Base-by-base conservation (phyloP, 2,888 invertebrate species). In the Sarcophaga caerulescens region DNA sequence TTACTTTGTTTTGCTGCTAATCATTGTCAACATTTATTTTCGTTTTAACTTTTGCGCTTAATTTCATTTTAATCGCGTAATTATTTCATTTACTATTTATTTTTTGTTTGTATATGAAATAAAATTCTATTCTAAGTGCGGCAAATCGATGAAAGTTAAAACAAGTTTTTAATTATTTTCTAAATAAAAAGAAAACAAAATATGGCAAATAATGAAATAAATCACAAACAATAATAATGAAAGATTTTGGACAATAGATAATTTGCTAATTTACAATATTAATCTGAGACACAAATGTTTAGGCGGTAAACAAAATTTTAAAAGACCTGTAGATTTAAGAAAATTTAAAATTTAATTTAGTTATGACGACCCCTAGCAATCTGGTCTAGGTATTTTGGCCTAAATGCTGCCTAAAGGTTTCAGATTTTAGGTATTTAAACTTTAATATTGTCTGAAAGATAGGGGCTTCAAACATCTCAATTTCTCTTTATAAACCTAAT, bases 151-250 rank as follows among this genome's bases (percentile, higher is more conserved):
- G n/a, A 65, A 44, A 35, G 17, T 10, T 35, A 5, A 21, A 68
- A 68, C 68, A 21, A 17, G 68, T 68, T 47, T 52, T 68, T 47
- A 21, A 47, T 19, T 47, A 21, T 19, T 45, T 21, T 44, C 14
- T 60, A 1, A 19, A 76, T 2, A 17, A 47, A 52, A 17, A 52
- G 17, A 52, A 52, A 14, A 4, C 12, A 52, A 14, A 47, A 17
- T 52, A 57, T n/a, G 23, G 21, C 23, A 21, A 79, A 68, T 83
- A 57, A 69, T 57, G 65, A 74, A 59, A 79, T 74, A 70, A 84
- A 74, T 84, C 79, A 25, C 65, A 23, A 75, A 74, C 79, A 79
- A 77, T 73, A 52, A 14, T 52, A 52, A 68, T 69, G 45, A 81
- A 70, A 73, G 78, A 81, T 85, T 81, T 52, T 2, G 17, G 17